A percentile compares a stretch with the other conserved stretches of the same genome.
These are phyloP conservation scores for Leuciscus idus DNA, from an alignment of 2,113 vertebrate species.

Conservation along the genomic window DNA sequence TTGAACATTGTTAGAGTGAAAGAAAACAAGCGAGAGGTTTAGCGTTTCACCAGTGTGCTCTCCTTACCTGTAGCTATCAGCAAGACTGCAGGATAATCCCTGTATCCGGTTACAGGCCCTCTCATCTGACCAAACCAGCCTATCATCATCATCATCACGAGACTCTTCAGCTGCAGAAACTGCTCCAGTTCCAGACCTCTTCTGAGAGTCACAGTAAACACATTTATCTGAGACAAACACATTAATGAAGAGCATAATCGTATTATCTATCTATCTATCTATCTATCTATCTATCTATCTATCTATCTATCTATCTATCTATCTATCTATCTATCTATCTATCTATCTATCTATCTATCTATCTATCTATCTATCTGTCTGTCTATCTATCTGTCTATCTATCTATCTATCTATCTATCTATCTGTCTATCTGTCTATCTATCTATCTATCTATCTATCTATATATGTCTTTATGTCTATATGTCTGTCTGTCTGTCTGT, in stretches of 20 bases:
- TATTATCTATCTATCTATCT: no score
- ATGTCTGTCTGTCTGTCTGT: no score
- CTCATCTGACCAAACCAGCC: constrained; percentile 68
- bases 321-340: background rate
- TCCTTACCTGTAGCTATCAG: constrained; percentile 71
- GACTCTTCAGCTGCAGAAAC: constrained; percentile 58
- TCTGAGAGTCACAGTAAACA: background rate
- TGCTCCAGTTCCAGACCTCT: background rate
- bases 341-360: background rate
- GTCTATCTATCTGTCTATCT: background rate
- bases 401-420: background rate
- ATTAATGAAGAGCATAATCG: no score
- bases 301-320: background rate
- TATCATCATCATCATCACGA: constrained; percentile 59
- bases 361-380: background rate
- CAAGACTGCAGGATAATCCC: constrained; percentile 62
- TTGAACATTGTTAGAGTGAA: constrained; percentile 60
- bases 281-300: no score
- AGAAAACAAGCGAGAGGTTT: constrained; percentile 53
- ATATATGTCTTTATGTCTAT: background rate
- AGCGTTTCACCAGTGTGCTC: constrained; percentile 71
- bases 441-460: background rate
- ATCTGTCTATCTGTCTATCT: background rate
- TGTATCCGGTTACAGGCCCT: constrained; percentile 70
- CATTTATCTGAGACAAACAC: background rate